Evolutionary conservation across 2,888 invertebrate genomes (phyloP).

Genomic region (Autographa pulchrina): DNA sequence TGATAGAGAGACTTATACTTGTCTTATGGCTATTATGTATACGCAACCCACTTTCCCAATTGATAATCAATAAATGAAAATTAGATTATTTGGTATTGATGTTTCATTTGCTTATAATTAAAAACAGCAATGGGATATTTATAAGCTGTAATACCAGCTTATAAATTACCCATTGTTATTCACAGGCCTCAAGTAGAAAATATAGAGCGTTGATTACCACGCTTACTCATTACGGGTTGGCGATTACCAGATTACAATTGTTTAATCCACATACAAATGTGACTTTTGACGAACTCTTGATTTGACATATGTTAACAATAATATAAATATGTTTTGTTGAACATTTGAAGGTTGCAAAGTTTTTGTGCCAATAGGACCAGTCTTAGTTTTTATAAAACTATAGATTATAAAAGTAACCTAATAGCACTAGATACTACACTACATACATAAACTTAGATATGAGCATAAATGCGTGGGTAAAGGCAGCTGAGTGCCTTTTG

Average conservation of each 20-base stretch:
- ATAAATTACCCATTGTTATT: no score
- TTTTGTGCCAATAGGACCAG: background rate
- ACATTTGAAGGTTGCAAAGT: background rate
- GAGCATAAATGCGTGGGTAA: conserved; percentile 1
- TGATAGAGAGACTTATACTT: conserved; percentile 31
- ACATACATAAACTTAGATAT: background rate
- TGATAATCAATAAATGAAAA: background rate
- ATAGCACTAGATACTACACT: background rate
- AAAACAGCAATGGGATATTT: no score
- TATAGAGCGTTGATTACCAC: no score
- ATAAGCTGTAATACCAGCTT: no score
- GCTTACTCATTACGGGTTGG: no score
- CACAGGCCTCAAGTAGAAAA: no score
- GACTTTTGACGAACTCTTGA: no score
- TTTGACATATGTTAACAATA: no score
- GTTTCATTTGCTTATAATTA: background rate
- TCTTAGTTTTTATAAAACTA: background rate
- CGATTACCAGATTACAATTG: no score
- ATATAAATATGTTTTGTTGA: no score
- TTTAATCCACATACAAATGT: no score
- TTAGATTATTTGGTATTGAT: background rate
- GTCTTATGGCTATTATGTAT: conserved; percentile 20
- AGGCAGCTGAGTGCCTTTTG: conserved; percentile 1
- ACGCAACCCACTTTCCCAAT: conserved; percentile 43
- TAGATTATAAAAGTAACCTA: background rate